Base-by-base conservation (phyloP, 1,140 invertebrate species). In the Drosophila bocqueti region DNA sequence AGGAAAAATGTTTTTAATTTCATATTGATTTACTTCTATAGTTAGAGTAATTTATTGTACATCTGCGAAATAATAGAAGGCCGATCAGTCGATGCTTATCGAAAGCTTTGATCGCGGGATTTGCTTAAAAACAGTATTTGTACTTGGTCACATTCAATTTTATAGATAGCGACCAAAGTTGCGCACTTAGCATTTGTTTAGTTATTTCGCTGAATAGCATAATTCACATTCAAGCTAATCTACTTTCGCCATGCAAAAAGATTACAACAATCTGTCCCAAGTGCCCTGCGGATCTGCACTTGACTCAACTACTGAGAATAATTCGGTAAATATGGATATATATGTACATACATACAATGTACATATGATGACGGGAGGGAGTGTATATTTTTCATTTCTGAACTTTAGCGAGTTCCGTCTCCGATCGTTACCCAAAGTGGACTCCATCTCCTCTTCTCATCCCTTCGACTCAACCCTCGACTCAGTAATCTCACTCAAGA, bases 241-340 rank as follows among this genome's bases (percentile, higher is more conserved):
- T 26, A 26, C 26, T 26, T 21, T 34, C n/a, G 6, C n/a, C n/a
- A 52, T 52, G 50, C 10, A 10, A 13, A n/a, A 11, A n/a, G 26
- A 6, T 11, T 38, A 5, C 29, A 38, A 24, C 52, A 55, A 55
- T 55, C 18, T 55, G 0, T 38, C 34, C 18, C 52, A 55, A 38
- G 4, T 10, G 8, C 34, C 8, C 11, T 21, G 8, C 2, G 52
- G 6, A 38, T 55, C 18, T 16, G 31, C 18, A 21, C 18, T 54
- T 38, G 52, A 55, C 4, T 38, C 52, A 38, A 38, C 34, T 8
- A 55, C 34, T 38, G 52, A 38, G 18, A 38, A 55, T 38, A 55
- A 55, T 38, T 55, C 34, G 18, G 52, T 38, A 55, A 38, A 13
- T 55, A 18, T 13, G 2, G 34, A 34, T 34, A 34, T 11, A 34